These are phyloP conservation scores for Lathronympha strigana DNA, from an alignment of 2,888 invertebrate species.

Conservation along the genomic window DNA sequence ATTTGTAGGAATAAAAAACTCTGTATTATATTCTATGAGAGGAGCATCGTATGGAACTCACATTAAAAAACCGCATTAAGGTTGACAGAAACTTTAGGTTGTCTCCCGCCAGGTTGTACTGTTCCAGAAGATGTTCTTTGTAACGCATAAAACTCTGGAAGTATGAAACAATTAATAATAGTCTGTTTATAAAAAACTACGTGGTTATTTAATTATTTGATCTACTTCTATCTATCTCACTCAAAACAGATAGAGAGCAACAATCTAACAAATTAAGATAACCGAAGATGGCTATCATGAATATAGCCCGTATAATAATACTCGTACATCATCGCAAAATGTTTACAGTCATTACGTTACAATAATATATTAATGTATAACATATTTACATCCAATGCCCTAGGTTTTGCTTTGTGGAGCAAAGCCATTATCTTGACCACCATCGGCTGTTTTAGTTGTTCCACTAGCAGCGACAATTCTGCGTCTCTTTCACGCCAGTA, in stretches of 20 bases:
- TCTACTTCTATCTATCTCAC: too few species aligned
- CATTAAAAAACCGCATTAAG: constrained; percentile 88
- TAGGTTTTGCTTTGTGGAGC: constrained; percentile 81
- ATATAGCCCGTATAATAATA: too few species aligned
- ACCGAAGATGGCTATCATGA: too few species aligned
- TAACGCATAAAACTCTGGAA: constrained; percentile 85
- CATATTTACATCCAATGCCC: constrained; percentile 73
- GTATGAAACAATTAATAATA: too few species aligned
- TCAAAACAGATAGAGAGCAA: too few species aligned
- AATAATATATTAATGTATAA: neutral
- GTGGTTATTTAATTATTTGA: too few species aligned
- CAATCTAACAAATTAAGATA: too few species aligned
- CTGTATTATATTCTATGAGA: too few species aligned
- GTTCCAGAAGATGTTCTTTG: constrained; percentile 85
- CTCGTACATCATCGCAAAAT: too few species aligned
- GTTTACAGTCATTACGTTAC: neutral
- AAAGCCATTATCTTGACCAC: constrained; percentile 85
- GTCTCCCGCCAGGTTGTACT: constrained; percentile 89
- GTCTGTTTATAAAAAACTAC: too few species aligned
- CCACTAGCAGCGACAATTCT: constrained; percentile 90
- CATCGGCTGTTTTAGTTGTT: constrained; percentile 90
- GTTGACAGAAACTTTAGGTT: constrained; percentile 91
- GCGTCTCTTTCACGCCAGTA: constrained; percentile 94
- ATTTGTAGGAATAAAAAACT: too few species aligned
- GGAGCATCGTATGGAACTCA: constrained; percentile 59